Conservation (phyloP, 2,797 vertebrate genomes). For the Picus viridis region DNA sequence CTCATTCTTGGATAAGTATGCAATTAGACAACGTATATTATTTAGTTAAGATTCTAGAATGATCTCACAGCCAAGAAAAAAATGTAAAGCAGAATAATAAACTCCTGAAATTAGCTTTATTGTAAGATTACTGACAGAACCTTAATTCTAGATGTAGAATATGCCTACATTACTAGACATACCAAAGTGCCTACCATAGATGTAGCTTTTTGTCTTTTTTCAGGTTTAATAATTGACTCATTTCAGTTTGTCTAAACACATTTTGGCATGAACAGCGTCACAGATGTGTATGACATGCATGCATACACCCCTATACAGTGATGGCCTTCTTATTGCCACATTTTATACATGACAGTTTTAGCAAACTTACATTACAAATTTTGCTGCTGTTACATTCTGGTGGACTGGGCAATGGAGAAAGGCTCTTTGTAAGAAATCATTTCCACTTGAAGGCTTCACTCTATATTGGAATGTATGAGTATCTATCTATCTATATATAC, state of each 20-base stretch:
- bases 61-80: constrained; percentile 30
- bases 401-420: not conserved
- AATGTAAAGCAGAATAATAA: constrained; percentile 13
- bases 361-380: not conserved
- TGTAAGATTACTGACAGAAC: constrained; percentile 38
- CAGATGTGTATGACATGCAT: not conserved
- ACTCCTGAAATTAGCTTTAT: constrained; percentile 57
- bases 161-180: constrained; percentile 54
- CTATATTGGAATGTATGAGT: constrained; percentile 16
- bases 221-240: constrained; percentile 21
- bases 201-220: constrained; percentile 22
- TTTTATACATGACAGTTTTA: constrained; percentile 6
- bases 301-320: not conserved
- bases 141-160: constrained; percentile 65
- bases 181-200: constrained; percentile 77
- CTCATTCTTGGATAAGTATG: constrained; percentile 54
- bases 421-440: not conserved
- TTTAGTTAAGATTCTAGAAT: constrained; percentile 27
- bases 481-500: not conserved
- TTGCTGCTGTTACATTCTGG: not conserved
- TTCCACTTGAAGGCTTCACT: constrained; percentile 29
- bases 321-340: not conserved
- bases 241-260: constrained; percentile 35
- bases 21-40: not conserved
- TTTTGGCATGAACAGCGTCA: not conserved